A percentile compares a stretch with the other conserved stretches of the same genome.
phyloP scores from a whole-genome alignment of 2,113 vertebrate genomes.

The Gavialis gangeticus region DNA sequence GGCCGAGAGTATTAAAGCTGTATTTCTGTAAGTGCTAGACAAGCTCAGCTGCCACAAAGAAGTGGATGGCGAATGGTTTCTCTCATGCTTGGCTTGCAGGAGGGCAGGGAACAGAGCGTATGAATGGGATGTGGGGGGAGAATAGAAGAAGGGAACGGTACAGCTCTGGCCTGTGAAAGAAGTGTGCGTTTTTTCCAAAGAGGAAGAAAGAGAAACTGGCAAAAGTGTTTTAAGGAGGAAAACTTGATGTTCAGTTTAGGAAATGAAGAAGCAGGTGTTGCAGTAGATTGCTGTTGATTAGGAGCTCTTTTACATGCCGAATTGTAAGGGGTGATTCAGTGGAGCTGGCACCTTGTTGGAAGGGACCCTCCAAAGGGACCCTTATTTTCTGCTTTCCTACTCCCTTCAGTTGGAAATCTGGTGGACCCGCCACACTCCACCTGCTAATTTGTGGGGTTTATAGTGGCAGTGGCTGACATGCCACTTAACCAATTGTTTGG shows the following conservation, averaged over 20 bases:
- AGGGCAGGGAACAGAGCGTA: background rate
- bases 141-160: background rate
- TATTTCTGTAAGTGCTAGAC: rapidly evolving
- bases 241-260: background rate
- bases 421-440: rapidly evolving
- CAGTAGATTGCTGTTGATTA: rapidly evolving
- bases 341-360: background rate
- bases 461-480: background rate
- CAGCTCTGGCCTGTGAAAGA: background rate
- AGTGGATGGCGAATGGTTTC: rapidly evolving
- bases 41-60: background rate
- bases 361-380: background rate
- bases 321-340: background rate
- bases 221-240: background rate
- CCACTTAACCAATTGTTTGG: background rate
- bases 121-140: background rate
- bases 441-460: rapidly evolving
- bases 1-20: background rate
- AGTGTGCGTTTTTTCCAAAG: background rate
- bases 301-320: background rate
- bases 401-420: background rate
- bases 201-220: background rate
- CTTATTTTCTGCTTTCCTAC: too few species aligned
- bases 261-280: background rate
- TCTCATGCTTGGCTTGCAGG: background rate